Evolutionary conservation across 2,888 invertebrate genomes (phyloP), one percentile per base, ranked within the genome.

Genomic region (Melieria picta): DNA sequence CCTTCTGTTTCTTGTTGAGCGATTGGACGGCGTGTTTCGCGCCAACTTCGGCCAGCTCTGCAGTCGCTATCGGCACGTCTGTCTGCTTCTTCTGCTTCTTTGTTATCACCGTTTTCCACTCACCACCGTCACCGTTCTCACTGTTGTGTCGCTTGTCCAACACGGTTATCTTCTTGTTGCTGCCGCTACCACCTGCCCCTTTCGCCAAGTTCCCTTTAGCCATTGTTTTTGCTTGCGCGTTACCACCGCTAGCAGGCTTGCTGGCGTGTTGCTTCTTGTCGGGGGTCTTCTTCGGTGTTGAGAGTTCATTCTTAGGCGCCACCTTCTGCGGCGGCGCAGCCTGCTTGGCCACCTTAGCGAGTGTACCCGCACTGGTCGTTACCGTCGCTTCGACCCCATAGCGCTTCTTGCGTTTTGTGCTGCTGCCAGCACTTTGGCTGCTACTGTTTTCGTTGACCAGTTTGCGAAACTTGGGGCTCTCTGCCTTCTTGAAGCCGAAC

Each of bases 21-120:
- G 16, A 16, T 16, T 16, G 16, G 1, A 1, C 16, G 16, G 16
- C 16, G 16, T 16, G 16, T 16, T 16, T 16, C 16, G 16, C 16
- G 1, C 16, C 16, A 16, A 16, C 16, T 16, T 16, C 50, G 11
- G 50, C 50, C 11, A 50, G 9, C 3, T 50, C 50, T 2, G 50
- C 50, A 50, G 11, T 11, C 7, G 50, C n/a, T 50, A 50, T 10
- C 50, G 50, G 11, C 7, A 10, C 50, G 7, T 7, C 11, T 10
- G 50, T 50, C 50, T 50, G 50, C 11, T 50, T 50, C 50, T 50
- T 50, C 11, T 50, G 50, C 50, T 50, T 50, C 11, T 50, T 50
- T 50, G 50, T 50, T 50, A 50, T 50, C 50, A 50, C 50, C 7
- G 50, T 50, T 50, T 50, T 50, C 50, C 50, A 50, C 11, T 50